Conservation (phyloP, 2,888 invertebrate genomes). For the Monoplex corrugatus region DNA sequence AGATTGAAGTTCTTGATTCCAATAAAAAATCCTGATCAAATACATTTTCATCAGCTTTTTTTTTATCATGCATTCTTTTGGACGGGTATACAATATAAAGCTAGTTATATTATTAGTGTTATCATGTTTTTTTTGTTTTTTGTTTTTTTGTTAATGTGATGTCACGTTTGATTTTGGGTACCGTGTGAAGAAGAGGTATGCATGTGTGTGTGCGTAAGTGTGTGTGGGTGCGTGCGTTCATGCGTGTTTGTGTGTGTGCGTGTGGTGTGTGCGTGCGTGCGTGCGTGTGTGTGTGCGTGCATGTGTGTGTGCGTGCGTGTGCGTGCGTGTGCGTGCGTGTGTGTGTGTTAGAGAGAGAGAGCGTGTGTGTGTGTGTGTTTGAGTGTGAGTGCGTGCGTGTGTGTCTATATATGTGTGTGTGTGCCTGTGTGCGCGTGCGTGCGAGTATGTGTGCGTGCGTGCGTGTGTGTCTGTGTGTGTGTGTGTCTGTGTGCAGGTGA, state of each 20-base stretch:
- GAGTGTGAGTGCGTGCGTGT: not conserved
- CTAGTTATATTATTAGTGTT: too few relatives aligned
- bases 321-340: not conserved
- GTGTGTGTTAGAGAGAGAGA: not conserved
- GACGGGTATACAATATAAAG: too few relatives aligned
- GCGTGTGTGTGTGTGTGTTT: not conserved
- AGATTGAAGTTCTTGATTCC: too few relatives aligned
- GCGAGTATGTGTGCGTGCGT: constrained; percentile 11
- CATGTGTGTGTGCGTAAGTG: not conserved
- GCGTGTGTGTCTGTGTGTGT: constrained; percentile 24
- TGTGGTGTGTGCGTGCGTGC: not conserved
- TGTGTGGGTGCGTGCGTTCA: not conserved
- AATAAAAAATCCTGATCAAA: too few relatives aligned
- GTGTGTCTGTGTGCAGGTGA: not conserved
- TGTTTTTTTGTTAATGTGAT: too few relatives aligned
- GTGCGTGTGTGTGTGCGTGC: constrained; percentile 7
- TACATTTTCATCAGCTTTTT: too few relatives aligned
- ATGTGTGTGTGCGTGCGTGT: constrained; percentile 8
- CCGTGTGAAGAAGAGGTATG: not conserved
- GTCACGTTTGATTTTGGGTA: too few relatives aligned
- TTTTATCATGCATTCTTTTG: too few relatives aligned
- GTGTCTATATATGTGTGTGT: not conserved
- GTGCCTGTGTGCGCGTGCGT: not conserved
- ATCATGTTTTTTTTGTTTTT: too few relatives aligned
- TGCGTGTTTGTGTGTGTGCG: not conserved